A percentile compares a stretch with the other conserved stretches of the same genome.
These are phyloP conservation scores for Galendromus occidentalis DNA, from an alignment of 1,140 invertebrate species.

Conservation along the genomic window DNA sequence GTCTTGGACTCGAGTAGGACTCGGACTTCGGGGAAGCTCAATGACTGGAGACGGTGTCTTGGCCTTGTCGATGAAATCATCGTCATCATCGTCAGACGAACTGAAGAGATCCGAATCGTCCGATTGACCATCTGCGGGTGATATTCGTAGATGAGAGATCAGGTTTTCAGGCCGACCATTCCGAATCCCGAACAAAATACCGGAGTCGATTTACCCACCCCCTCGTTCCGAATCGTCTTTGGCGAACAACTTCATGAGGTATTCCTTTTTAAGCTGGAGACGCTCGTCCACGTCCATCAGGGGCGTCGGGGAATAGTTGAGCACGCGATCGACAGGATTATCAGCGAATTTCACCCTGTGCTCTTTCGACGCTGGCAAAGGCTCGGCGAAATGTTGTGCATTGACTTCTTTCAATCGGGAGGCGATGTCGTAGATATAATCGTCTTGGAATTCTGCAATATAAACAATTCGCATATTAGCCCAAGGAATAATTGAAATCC, in stretches of 20 bases:
- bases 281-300: background rate
- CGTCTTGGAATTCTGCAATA: background rate
- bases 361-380: background rate
- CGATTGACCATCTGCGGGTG: background rate
- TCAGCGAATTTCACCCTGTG: background rate
- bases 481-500: too few species aligned
- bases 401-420: conserved; percentile 8
- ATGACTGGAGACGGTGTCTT: conserved; percentile 1
- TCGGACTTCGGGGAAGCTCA: background rate
- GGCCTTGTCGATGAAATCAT: background rate
- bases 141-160: too few species aligned
- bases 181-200: too few species aligned
- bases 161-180: too few species aligned
- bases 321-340: background rate
- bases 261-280: background rate
- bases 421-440: conserved; percentile 5
- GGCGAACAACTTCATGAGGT: conserved; percentile 10
- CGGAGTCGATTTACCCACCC: background rate
- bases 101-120: conserved; percentile 6
- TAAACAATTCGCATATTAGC: background rate
- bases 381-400: background rate
- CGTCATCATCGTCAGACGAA: background rate
- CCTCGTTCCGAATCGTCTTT: conserved; percentile 4
- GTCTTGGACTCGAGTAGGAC: background rate
- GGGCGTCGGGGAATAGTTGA: background rate